Conservation (phyloP, 2,113 vertebrate species). For the Hiodon tergisus region DNA sequence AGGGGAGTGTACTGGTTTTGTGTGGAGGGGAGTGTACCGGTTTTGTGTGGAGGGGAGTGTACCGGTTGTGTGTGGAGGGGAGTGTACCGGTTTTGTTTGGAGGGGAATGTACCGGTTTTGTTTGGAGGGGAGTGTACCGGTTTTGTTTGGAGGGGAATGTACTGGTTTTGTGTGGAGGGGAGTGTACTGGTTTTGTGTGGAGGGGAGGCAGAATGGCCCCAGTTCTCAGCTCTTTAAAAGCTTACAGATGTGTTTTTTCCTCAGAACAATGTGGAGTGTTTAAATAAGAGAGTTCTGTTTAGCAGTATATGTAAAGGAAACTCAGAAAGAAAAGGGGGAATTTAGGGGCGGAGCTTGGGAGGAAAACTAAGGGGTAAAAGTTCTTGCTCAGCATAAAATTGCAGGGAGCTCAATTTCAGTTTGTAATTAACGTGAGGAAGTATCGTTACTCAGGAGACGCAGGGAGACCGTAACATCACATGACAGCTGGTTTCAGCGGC, state of each 20-base stretch:
- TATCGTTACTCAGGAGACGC: not conserved
- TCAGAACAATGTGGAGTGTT: not conserved
- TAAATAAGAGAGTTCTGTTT: not conserved
- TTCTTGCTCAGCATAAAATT: not conserved
- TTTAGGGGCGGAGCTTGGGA: not conserved
- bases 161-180: not conserved
- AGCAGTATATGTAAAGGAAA: not conserved
- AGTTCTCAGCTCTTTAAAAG: constrained; percentile 1
- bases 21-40: too few relatives aligned
- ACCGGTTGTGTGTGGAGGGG: too few relatives aligned
- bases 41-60: too few relatives aligned
- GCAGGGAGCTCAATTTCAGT: not conserved
- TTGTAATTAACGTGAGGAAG: constrained; percentile 20
- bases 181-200: not conserved
- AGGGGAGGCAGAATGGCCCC: not conserved
- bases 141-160: not conserved
- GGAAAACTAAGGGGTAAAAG: not conserved
- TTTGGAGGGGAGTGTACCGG: too few relatives aligned
- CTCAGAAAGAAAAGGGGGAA: not conserved
- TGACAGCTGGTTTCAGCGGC: constrained; percentile 19
- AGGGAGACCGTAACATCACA: not conserved
- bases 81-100: too few relatives aligned
- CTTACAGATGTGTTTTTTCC: constrained; percentile 16
- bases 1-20: too few relatives aligned
- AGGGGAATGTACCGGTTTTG: too few relatives aligned